Conservation (phyloP, 1,140 invertebrate species). For the Bombus soroeensis region DNA sequence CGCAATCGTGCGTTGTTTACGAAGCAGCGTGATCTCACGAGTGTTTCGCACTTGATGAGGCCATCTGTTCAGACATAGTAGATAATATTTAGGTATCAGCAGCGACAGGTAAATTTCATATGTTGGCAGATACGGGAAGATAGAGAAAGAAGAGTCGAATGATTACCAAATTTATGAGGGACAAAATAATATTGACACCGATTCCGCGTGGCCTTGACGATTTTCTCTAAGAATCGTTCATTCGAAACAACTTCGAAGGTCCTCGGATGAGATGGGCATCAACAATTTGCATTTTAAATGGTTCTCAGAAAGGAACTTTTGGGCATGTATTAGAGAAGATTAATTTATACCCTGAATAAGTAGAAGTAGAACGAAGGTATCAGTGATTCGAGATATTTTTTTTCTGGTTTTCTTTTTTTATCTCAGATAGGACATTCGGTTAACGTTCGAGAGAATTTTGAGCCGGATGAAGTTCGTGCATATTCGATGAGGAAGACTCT, state of each 20-base stretch:
- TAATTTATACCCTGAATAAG: background rate
- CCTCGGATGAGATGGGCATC: background rate
- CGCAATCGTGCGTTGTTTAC: no score
- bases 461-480: background rate
- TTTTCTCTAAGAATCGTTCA: background rate
- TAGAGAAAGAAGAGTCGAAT: no score
- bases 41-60: no score
- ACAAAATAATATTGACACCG: constrained; percentile 20
- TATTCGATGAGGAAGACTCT: background rate
- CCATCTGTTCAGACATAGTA: background rate
- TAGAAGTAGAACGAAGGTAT: background rate
- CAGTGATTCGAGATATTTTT: background rate
- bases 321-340: background rate
- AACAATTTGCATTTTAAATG: constrained; percentile 35
- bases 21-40: background rate
- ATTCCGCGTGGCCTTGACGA: constrained; percentile 4
- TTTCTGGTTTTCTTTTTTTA: no score
- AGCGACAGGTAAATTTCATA: background rate
- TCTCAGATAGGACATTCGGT: background rate
- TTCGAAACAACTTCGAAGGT: background rate
- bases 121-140: background rate
- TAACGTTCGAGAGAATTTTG: background rate
- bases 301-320: background rate
- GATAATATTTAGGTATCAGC: background rate
- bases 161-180: background rate